A percentile compares a stretch with the other conserved stretches of the same genome.
Conservation (phyloP, 2,113 vertebrate species). For the Calidris pygmaea region DNA sequence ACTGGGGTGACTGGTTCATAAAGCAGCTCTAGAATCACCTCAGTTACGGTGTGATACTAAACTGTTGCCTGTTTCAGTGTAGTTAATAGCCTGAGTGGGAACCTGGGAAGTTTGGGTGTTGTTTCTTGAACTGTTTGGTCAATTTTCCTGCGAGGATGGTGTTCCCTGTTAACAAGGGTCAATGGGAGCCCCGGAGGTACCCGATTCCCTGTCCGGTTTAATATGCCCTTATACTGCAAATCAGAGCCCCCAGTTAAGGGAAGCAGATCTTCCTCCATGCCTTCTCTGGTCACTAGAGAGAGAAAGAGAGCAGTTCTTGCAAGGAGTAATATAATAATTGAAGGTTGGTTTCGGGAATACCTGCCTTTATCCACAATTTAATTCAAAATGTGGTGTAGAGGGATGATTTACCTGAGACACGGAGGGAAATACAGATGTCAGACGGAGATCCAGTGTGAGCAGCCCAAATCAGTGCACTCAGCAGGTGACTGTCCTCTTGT, state of each 20-base stretch:
- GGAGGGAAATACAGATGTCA: background rate
- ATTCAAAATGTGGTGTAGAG: background rate
- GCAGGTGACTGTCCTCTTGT: background rate
- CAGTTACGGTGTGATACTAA: background rate
- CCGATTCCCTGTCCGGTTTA: background rate
- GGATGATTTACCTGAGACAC: background rate
- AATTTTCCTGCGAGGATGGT: background rate
- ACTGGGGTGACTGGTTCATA: background rate
- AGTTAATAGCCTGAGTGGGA: background rate
- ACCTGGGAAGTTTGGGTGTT: background rate
- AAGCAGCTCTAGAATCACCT: background rate
- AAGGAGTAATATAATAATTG: background rate
- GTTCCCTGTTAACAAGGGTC: accelerated
- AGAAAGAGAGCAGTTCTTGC: background rate
- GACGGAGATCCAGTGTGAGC: background rate
- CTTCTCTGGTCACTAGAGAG: background rate
- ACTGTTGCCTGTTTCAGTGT: background rate
- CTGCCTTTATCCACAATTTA: background rate
- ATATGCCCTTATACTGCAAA: background rate
- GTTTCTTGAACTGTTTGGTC: background rate
- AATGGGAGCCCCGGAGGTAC: background rate
- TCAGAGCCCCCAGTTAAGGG: background rate
- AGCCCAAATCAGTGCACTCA: background rate
- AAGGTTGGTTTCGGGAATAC: background rate
- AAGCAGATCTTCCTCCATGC: background rate